A percentile compares a stretch with the other conserved stretches of the same genome.
Conservation (phyloP, 2,113 vertebrate species). For the Turdus rufiventris region DNA sequence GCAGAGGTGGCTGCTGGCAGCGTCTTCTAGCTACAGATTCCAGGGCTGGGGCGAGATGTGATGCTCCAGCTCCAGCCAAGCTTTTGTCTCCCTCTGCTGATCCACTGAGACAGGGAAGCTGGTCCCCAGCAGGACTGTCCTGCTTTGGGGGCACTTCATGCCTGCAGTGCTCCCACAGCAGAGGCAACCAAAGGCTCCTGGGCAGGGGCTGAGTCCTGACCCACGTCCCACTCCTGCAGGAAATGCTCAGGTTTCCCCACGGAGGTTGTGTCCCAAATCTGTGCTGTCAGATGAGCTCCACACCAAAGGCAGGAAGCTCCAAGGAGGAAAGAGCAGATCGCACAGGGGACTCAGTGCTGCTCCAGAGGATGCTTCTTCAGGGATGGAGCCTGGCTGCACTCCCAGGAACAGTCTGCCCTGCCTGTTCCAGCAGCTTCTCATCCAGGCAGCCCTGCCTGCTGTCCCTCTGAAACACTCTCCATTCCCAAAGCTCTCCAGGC, state of each 20-base stretch:
- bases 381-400: not conserved
- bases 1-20: not conserved
- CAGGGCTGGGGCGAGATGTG: not conserved
- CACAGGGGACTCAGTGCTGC: not conserved
- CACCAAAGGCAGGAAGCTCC: accelerated
- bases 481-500: not conserved
- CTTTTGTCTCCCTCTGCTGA: constrained; percentile 66
- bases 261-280: not conserved
- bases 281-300: not conserved
- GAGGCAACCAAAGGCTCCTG: not conserved
- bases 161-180: not conserved
- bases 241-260: not conserved
- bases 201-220: not conserved
- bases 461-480: not conserved
- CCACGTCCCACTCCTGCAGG: accelerated
- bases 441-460: not conserved
- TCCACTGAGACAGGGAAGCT: not conserved
- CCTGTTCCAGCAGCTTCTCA: not conserved
- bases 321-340: not conserved
- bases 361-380: accelerated
- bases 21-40: accelerated
- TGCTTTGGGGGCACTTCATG: not conserved
- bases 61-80: not conserved
- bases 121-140: not conserved
- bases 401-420: not conserved